Evolutionary conservation across 2,113 vertebrate species (phyloP), one percentile per base, ranked within the genome.

Genomic region (Numida meleagris): DNA sequence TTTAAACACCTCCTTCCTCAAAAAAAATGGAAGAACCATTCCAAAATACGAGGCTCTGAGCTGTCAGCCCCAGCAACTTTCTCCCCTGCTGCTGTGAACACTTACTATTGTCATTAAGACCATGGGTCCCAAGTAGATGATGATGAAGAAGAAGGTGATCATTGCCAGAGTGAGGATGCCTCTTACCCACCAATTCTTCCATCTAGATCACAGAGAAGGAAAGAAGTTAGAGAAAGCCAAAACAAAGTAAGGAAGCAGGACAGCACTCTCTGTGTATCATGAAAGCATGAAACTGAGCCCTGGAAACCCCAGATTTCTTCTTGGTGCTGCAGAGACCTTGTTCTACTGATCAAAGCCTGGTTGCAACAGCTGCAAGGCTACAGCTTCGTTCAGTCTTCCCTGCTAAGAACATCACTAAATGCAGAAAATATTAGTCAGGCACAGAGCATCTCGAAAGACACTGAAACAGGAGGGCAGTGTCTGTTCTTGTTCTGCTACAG

Each of bases 161-260:
- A 99, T 99, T 10, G 99, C 99, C 94, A 99, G 94, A 0, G 99
- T 99, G 78, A 99, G 98, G 97, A 99, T 99, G 74, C 99, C 99
- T 97, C 99, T 98, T 34, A 99, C 98, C 99, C 99, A 99, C 99
- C 99, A 99, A 86, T 99, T 99, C 98, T 98, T 99, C 99, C 99
- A 99, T 97, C 99, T 99, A 95, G 90, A 86, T 31, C 46, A 89
- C 1, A 53, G 70, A 91, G 48, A 57, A 79, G 14, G 55, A 27
- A 40, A 88, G 38, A 55, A 0, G 3, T 90, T 75, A 83, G 53
- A 80, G 29, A 9, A 45, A 65, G 46, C 7, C 31, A 51, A 20
- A 71, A 12, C 38, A 77, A 40, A 34, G 66, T 55, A 36, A 53
- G 46, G 77, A 65, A 81, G 43, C 33, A 38, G 6, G 16, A 53